phyloP scores from a whole-genome alignment of 92 coral and sea anemone genomes.

The Phymanthus crucifer region DNA sequence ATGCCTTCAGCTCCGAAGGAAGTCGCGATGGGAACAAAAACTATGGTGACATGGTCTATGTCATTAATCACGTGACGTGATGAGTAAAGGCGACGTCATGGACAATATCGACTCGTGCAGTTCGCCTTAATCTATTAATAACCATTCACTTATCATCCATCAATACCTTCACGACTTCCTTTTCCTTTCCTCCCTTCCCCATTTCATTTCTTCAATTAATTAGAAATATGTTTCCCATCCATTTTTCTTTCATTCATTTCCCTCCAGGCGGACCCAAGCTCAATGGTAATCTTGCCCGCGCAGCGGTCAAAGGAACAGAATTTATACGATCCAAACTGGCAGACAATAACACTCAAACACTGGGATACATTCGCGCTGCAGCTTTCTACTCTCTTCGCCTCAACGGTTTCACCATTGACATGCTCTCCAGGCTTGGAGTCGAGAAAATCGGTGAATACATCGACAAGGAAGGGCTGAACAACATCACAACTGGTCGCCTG shows the following conservation, averaged over 20 bases:
- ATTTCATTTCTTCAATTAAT: not conserved
- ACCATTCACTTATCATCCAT: no score
- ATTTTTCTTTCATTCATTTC: not conserved
- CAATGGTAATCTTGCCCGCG: slow-evolving; percentile 72
- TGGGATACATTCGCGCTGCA: slow-evolving; percentile 48
- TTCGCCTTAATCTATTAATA: no score
- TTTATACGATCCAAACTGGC: slow-evolving; percentile 39
- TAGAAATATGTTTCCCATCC: not conserved
- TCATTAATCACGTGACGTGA: not conserved
- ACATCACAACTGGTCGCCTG: slow-evolving; percentile 53
- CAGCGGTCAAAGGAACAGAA: slow-evolving; percentile 75
- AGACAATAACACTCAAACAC: not conserved
- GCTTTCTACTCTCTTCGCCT: slow-evolving; percentile 56
- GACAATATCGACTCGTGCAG: no score
- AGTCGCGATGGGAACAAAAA: no score
- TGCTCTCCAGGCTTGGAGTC: slow-evolving; percentile 39
- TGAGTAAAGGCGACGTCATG: not conserved
- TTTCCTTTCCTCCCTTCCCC: not conserved
- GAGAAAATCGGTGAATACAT: slow-evolving; percentile 47
- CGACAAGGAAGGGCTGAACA: slow-evolving; percentile 22
- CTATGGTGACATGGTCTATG: not conserved
- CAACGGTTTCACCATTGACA: slow-evolving; percentile 47
- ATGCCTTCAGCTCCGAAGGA: no score
- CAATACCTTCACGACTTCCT: not conserved
- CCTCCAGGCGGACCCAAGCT: slow-evolving; percentile 58